Percentiles rank a stretch among this genome's conserved stretches.
Conservation (phyloP, 2,888 invertebrate genomes). For the Melieria picta region DNA sequence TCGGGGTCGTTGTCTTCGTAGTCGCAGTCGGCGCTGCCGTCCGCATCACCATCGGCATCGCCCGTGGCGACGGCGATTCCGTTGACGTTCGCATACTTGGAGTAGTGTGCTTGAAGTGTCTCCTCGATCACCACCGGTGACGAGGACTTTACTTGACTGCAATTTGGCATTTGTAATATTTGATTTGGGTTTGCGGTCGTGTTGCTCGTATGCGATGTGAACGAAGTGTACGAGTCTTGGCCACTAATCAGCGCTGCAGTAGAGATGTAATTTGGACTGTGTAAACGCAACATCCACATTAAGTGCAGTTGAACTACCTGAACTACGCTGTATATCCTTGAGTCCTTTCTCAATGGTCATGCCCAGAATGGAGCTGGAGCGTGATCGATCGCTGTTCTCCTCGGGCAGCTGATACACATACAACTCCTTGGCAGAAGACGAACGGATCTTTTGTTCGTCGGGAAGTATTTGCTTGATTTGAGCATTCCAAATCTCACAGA, state of each 20-base stretch:
- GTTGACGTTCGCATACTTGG: not conserved
- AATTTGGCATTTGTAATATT: slow-evolving; percentile 5
- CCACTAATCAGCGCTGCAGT: slow-evolving; percentile 48
- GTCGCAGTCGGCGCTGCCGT: no score
- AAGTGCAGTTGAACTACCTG: slow-evolving; percentile 52
- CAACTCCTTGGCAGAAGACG: slow-evolving; percentile 69
- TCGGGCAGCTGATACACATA: slow-evolving; percentile 77
- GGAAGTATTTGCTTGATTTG: slow-evolving; percentile 72
- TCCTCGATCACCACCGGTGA: not conserved
- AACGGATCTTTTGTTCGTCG: slow-evolving; percentile 69
- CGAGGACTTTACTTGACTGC: not conserved
- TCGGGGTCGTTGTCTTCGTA: no score
- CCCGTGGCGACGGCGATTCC: slow-evolving; percentile 40
- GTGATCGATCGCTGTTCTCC: slow-evolving; percentile 56
- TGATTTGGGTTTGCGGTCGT: not conserved
- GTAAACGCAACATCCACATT: not conserved
- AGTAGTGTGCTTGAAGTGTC: not conserved
- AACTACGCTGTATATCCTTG: slow-evolving; percentile 65
- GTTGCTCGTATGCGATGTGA: slow-evolving; percentile 40
- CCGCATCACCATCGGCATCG: slow-evolving; percentile 52
- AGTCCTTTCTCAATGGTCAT: slow-evolving; percentile 65
- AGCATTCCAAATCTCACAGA: slow-evolving; percentile 79
- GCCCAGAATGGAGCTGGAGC: slow-evolving; percentile 60
- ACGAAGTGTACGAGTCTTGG: slow-evolving; percentile 54
- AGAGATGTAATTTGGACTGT: slow-evolving; percentile 1